Conservation (phyloP, 2,888 invertebrate species). For the Ethmia dodecea region DNA sequence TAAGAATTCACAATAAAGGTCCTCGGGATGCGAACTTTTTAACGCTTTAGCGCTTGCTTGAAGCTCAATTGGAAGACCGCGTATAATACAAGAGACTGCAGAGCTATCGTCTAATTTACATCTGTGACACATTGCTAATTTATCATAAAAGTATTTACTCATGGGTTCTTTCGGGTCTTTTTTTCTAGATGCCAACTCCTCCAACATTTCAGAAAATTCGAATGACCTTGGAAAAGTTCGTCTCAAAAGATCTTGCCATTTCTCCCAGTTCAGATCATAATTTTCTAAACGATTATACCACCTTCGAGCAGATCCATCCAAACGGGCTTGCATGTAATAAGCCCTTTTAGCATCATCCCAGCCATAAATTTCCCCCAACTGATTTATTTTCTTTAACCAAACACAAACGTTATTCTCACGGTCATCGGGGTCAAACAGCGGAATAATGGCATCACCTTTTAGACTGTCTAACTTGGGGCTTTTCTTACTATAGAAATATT, state of each 20-base stretch:
- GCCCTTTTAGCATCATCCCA: conserved; percentile 16
- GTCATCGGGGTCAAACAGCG: conserved; percentile 20
- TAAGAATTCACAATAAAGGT: conserved; percentile 21
- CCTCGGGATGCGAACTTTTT: conserved; percentile 18
- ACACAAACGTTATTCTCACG: conserved; percentile 15
- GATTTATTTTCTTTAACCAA: conserved; percentile 28
- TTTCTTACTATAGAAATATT: too few relatives aligned
- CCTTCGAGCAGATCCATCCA: conserved; percentile 22
- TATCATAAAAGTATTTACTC: conserved; percentile 30
- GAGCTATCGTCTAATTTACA: conserved; percentile 18
- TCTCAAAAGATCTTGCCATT: conserved; percentile 24
- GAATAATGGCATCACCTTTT: conserved; percentile 16
- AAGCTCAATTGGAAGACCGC: conserved; percentile 19
- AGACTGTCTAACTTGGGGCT: conserved; percentile 29
- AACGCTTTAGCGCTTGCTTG: conserved; percentile 23
- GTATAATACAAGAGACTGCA: conserved; percentile 21
- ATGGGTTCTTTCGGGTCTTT: conserved; percentile 26
- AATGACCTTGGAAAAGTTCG: conserved; percentile 22
- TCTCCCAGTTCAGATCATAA: conserved; percentile 25
- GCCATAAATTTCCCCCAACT: conserved; percentile 26
- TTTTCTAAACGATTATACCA: conserved; percentile 26
- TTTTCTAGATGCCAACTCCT: conserved; percentile 24
- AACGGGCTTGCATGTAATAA: conserved; percentile 21
- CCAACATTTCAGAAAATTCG: conserved; percentile 27
- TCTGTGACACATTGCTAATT: conserved; percentile 24